Conservation (phyloP, 2,113 vertebrate genomes). For the Grus americana region DNA sequence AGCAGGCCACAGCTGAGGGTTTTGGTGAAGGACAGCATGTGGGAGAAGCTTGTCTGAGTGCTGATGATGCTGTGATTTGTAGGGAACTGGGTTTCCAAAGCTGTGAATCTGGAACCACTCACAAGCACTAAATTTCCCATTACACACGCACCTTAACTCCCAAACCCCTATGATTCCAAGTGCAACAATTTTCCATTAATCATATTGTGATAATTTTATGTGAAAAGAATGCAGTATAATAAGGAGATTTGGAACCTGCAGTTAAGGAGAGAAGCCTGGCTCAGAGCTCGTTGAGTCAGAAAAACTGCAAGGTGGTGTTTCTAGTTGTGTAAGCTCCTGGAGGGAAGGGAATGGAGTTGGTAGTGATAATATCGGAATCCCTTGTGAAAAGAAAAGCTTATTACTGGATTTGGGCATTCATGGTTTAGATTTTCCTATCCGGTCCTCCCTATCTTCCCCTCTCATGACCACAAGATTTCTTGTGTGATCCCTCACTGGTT, state of each 20-base stretch:
- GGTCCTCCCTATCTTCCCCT: neutral
- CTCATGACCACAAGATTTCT: neutral
- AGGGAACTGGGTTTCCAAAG: neutral
- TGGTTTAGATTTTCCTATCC: neutral
- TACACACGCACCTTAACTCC: neutral
- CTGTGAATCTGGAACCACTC: neutral
- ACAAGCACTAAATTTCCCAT: neutral
- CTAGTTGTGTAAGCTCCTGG: neutral
- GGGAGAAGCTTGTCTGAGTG: neutral
- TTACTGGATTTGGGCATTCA: conserved; percentile 7
- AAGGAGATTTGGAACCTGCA: neutral
- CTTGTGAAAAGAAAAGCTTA: neutral
- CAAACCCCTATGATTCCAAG: neutral
- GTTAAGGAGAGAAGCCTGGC: neutral
- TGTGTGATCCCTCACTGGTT: neutral
- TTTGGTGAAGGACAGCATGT: neutral
- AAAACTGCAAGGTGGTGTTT: neutral
- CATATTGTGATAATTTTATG: neutral
- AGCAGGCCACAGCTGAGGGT: neutral
- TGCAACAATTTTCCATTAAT: neutral
- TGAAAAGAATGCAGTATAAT: neutral
- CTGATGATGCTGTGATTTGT: neutral
- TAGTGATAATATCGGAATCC: neutral
- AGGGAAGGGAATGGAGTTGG: neutral
- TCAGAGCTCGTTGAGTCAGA: neutral